Conservation (phyloP, 2,113 vertebrate genomes). For the Hucho hucho region DNA sequence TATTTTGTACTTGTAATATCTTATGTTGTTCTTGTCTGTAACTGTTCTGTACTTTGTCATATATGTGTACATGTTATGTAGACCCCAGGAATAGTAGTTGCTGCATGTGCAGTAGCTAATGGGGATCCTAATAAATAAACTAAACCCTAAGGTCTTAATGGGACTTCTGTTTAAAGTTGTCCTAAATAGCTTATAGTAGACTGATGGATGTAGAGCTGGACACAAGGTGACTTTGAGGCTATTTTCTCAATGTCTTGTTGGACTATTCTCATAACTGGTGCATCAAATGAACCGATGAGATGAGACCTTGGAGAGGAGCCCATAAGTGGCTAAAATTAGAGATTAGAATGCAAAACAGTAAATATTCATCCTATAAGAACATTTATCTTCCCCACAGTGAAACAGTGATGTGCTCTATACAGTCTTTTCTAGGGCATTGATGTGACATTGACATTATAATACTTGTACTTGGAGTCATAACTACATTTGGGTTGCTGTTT, state of each 20-base stretch:
- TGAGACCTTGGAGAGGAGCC: slow-evolving; percentile 34
- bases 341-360: slow-evolving; percentile 6
- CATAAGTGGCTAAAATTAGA: slow-evolving; percentile 37
- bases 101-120: too few species aligned
- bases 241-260: slow-evolving; percentile 33
- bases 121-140: too few species aligned
- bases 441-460: slow-evolving; percentile 15
- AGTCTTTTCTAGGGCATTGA: slow-evolving; percentile 33
- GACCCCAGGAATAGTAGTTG: too few species aligned
- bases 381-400: neutral
- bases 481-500: slow-evolving; percentile 15
- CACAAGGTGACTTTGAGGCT: slow-evolving; percentile 60
- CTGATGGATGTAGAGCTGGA: slow-evolving; percentile 55
- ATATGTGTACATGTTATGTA: too few species aligned
- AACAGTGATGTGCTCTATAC: slow-evolving; percentile 5
- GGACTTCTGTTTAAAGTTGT: slow-evolving; percentile 53
- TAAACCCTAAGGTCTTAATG: slow-evolving; percentile 28
- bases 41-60: too few species aligned
- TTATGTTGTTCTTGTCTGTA: too few species aligned
- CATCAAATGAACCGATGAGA: slow-evolving; percentile 35
- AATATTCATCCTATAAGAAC: slow-evolving; percentile 14
- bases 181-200: slow-evolving; percentile 61
- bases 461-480: neutral
- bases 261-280: slow-evolving; percentile 48
- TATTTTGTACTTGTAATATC: too few species aligned